Evolutionary conservation across 2,888 invertebrate genomes (phyloP).

Genomic region (Teinopalpus imperialis): DNA sequence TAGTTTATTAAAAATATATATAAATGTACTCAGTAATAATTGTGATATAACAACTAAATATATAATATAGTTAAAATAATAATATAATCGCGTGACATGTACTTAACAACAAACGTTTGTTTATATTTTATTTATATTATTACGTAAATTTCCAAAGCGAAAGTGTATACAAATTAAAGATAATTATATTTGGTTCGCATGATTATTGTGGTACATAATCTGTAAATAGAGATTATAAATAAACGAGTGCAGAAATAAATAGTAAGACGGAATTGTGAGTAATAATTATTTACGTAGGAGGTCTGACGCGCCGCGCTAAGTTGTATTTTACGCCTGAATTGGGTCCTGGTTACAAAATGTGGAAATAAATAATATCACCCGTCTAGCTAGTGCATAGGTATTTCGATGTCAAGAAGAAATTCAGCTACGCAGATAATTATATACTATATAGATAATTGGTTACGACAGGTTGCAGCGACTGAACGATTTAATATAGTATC

Average conservation of each 20-base stretch:
- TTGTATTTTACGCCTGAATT: constrained; percentile 28
- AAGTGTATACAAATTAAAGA: no score
- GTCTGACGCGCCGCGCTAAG: constrained; percentile 3
- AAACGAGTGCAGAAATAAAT: constrained; percentile 12
- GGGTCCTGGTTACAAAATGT: constrained; percentile 32
- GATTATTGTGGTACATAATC: no score
- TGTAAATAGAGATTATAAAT: not conserved
- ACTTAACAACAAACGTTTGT: no score
- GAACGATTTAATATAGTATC: constrained; percentile 43
- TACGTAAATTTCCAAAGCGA: no score
- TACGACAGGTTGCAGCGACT: constrained; percentile 37
- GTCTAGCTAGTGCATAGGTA: constrained; percentile 19
- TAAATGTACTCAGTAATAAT: no score
- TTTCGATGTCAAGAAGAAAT: constrained; percentile 41
- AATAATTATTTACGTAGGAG: constrained; percentile 15
- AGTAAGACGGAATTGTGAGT: constrained; percentile 25
- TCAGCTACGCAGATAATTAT: constrained; percentile 31
- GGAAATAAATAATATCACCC: constrained; percentile 27
- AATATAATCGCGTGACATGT: no score
- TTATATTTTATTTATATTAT: no score
- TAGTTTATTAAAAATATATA: no score
- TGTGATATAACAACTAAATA: no score
- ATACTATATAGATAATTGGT: constrained; percentile 38
- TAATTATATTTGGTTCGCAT: no score
- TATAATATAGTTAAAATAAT: no score